Evolutionary conservation across 2,797 vertebrate species (phyloP).

Genomic region (Chelon auratus): DNA sequence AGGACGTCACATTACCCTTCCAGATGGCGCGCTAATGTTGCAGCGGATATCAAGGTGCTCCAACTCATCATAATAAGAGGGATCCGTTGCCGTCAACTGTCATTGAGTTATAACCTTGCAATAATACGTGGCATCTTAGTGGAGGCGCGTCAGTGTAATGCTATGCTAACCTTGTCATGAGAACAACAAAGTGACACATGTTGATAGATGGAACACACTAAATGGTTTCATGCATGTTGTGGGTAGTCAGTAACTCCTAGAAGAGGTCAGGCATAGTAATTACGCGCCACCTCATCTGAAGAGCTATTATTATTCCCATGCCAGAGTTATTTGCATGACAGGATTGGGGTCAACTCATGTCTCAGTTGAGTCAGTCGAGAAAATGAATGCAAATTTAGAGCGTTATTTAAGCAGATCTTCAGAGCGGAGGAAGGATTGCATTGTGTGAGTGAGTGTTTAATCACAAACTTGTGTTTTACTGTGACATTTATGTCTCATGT

Average conservation of each 20-base stretch:
- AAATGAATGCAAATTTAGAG: constrained; percentile 72
- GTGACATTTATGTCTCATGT: constrained; percentile 6
- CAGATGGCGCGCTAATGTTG: constrained; percentile 87
- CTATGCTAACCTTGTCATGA: constrained; percentile 78
- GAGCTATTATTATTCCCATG: constrained; percentile 72
- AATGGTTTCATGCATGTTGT: constrained; percentile 71
- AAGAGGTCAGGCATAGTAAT: constrained; percentile 77
- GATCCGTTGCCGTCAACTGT: constrained; percentile 74
- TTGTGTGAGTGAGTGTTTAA: constrained; percentile 10
- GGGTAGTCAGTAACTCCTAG: constrained; percentile 57
- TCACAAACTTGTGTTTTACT: constrained; percentile 29
- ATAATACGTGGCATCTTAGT: constrained; percentile 58
- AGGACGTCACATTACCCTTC: constrained; percentile 82
- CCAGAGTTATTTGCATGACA: constrained; percentile 75
- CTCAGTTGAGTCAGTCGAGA: constrained; percentile 62
- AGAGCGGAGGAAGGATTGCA: constrained; percentile 28
- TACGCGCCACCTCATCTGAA: constrained; percentile 74
- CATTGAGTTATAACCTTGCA: constrained; percentile 81
- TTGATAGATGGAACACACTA: constrained; percentile 75
- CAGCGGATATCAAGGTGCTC: constrained; percentile 85
- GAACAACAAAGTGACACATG: constrained; percentile 73
- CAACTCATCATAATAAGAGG: constrained; percentile 85
- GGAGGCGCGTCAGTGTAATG: constrained; percentile 54
- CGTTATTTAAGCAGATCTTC: constrained; percentile 66
- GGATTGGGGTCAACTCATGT: constrained; percentile 71